Conservation (phyloP, 2,888 invertebrate genomes). For the Hirtodrosophila trivittata region DNA sequence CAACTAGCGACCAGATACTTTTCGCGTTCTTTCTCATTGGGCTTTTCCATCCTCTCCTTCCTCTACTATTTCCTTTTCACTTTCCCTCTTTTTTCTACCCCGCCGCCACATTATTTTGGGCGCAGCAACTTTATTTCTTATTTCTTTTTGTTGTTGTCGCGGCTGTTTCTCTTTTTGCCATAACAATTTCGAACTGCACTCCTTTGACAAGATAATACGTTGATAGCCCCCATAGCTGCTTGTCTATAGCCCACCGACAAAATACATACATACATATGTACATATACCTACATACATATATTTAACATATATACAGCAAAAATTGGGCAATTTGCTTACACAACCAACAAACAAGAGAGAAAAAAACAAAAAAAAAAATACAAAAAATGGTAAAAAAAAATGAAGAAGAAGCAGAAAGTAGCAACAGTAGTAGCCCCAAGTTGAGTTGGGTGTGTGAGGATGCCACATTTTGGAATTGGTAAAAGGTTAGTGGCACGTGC, state of each 20-base stretch:
- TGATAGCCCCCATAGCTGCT: conserved; percentile 60
- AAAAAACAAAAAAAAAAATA: conserved; percentile 4
- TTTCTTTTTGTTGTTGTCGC: conserved; percentile 41
- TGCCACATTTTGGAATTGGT: conserved; percentile 26
- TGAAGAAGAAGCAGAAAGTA: conserved; percentile 12
- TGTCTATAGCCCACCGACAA: background rate
- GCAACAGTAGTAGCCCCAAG: conserved; percentile 13
- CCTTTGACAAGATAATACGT: conserved; percentile 74
- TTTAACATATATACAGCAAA: conserved; percentile 31
- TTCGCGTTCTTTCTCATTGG: conserved; percentile 40
- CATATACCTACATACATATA: no score
- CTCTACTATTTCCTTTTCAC: conserved; percentile 26
- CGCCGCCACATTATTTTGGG: background rate
- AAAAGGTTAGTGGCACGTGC: conserved; percentile 59
- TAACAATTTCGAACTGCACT: conserved; percentile 77
- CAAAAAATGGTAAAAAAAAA: conserved; percentile 11
- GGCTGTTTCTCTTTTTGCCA: conserved; percentile 56
- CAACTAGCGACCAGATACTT: conserved; percentile 64
- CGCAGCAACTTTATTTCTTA: background rate
- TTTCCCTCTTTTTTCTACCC: conserved; percentile 27
- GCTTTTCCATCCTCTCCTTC: conserved; percentile 8
- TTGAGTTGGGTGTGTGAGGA: conserved; percentile 48
- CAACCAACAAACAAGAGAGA: conserved; percentile 44
- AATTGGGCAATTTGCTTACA: conserved; percentile 77
- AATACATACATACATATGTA: background rate